Conservation (phyloP, 2,888 invertebrate species). For the Drosophila flavopinicola region DNA sequence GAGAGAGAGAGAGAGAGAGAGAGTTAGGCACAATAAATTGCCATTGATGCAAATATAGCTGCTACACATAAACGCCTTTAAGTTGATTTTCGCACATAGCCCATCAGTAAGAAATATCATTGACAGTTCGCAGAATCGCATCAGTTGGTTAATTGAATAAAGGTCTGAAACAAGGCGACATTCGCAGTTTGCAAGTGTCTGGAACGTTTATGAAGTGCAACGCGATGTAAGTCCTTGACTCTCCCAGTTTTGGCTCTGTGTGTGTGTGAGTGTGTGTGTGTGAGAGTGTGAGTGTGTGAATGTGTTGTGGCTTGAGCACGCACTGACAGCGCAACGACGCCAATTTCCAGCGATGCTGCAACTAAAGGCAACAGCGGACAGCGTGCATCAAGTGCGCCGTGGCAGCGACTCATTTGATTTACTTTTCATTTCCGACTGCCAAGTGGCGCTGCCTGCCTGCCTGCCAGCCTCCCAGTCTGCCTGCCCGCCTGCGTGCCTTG, state of each 20-base stretch:
- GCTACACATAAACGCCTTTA: too few species aligned
- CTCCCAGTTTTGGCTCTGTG: background rate
- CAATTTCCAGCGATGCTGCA: conserved; percentile 45
- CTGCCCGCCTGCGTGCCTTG: background rate
- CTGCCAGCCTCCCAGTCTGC: conserved; percentile 5
- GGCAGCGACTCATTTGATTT: conserved; percentile 77
- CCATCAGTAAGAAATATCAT: background rate
- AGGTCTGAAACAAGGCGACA: conserved; percentile 19
- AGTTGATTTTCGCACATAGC: too few species aligned
- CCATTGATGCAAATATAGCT: too few species aligned
- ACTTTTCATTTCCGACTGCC: conserved; percentile 81
- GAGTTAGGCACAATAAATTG: too few species aligned
- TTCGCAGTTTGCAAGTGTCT: conserved; percentile 13
- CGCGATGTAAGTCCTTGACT: background rate
- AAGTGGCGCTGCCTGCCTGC: conserved; percentile 48
- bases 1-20: too few species aligned
- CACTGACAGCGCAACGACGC: conserved; percentile 59
- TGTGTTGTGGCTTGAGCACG: conserved; percentile 32
- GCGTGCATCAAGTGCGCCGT: conserved; percentile 43
- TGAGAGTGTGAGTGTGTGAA: background rate
- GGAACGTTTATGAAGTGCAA: conserved; percentile 8
- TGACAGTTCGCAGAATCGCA: conserved; percentile 5
- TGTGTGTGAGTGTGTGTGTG: background rate
- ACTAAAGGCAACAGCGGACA: background rate
- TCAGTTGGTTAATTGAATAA: conserved; percentile 28